Conservation (phyloP, 2,888 invertebrate species). For the Sipunculus nudus region DNA sequence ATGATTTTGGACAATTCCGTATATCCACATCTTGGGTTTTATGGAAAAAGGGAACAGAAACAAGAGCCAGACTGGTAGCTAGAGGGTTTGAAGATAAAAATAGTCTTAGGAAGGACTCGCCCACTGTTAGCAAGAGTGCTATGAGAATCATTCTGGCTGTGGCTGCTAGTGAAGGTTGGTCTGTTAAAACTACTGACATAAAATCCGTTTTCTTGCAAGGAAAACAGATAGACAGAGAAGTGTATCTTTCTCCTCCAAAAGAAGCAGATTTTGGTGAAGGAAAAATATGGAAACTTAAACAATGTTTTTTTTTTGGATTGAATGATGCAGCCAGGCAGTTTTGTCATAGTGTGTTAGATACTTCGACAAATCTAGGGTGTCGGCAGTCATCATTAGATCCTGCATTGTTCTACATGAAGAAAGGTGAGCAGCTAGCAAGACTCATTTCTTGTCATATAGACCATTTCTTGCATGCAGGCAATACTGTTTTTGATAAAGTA, state of each 20-base stretch:
- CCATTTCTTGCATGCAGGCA: constrained; percentile 39
- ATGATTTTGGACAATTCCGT: constrained; percentile 8
- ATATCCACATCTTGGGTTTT: constrained; percentile 25
- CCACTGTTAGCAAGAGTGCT: constrained; percentile 28
- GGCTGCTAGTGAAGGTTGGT: constrained; percentile 32
- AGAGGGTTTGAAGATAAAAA: constrained; percentile 33
- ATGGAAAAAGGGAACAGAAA: constrained; percentile 20
- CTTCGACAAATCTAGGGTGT: constrained; percentile 29
- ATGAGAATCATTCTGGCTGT: constrained; percentile 29
- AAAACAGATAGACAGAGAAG: constrained; percentile 27
- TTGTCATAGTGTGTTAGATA: constrained; percentile 33
- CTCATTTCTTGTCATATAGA: constrained; percentile 39
- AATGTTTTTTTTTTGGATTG: constrained; percentile 36
- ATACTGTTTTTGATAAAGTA: constrained; percentile 14
- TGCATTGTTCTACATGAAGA: constrained; percentile 31
- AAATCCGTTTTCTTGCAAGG: constrained; percentile 42
- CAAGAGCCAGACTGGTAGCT: constrained; percentile 33
- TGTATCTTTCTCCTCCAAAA: constrained; percentile 31
- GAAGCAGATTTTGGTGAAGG: constrained; percentile 18
- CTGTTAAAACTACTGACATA: constrained; percentile 40
- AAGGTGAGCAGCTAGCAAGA: constrained; percentile 15
- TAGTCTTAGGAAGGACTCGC: constrained; percentile 10
- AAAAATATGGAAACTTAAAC: constrained; percentile 37
- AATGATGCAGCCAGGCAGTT: constrained; percentile 39
- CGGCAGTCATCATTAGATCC: constrained; percentile 34